Percentiles rank a stretch among this genome's conserved stretches.
phyloP scores from a whole-genome alignment of 2,797 vertebrate species.

The Lagodon rhomboides region DNA sequence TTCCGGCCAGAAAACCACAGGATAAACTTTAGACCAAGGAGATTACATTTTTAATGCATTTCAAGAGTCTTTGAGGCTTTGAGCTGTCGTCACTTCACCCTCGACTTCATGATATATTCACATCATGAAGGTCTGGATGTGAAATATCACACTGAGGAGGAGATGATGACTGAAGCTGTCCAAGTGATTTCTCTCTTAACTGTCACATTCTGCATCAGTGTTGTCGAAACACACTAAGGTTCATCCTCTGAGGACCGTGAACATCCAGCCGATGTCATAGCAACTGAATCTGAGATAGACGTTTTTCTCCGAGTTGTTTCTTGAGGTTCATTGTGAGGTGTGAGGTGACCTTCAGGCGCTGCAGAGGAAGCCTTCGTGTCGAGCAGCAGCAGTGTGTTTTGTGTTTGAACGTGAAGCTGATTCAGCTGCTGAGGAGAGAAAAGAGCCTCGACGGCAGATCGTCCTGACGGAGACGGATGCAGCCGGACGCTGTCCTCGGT shows the following conservation, averaged over 20 bases:
- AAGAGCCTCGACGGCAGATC: conserved; percentile 6
- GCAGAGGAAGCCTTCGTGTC: background rate
- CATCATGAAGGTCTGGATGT: too few species aligned
- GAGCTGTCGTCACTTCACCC: background rate
- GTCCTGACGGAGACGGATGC: conserved; percentile 31
- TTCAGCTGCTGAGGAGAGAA: conserved; percentile 33
- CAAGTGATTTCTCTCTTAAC: background rate
- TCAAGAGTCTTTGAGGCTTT: background rate
- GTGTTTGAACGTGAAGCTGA: conserved; percentile 7
- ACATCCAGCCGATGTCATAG: too few species aligned
- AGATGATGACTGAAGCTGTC: too few species aligned
- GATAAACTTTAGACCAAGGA: background rate
- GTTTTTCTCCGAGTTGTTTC: background rate
- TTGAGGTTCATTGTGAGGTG: too few species aligned
- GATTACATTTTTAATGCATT: background rate
- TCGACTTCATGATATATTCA: too few species aligned
- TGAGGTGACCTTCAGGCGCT: background rate
- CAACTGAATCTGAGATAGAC: background rate
- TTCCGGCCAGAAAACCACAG: background rate
- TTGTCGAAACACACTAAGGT: background rate
- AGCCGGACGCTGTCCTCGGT: background rate
- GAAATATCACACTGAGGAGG: too few species aligned
- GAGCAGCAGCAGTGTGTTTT: background rate
- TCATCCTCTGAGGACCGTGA: background rate
- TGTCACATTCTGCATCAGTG: background rate